Conservation (phyloP, 2,797 vertebrate species). For the Pseudopleuronectes americanus region DNA sequence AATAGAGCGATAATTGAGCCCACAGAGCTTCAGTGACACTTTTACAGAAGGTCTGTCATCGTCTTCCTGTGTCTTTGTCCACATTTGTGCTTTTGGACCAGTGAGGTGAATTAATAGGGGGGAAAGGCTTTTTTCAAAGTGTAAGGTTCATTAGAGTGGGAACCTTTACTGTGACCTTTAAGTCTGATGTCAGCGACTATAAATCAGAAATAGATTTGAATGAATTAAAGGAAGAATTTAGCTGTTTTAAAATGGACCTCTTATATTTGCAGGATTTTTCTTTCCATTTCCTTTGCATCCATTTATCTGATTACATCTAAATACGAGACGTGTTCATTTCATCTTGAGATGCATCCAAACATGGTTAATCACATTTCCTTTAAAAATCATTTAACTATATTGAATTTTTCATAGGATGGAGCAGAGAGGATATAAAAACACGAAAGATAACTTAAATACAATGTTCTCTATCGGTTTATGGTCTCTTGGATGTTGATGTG, state of each 20-base stretch:
- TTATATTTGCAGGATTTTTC: not conserved
- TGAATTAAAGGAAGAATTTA: not conserved
- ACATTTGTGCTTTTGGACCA: slow-evolving; percentile 22
- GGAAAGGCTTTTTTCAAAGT: slow-evolving; percentile 7
- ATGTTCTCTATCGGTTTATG: too few relatives aligned
- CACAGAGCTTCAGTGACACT: slow-evolving; percentile 38
- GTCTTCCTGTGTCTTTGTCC: slow-evolving; percentile 36
- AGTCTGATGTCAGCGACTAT: not conserved
- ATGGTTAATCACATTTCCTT: not conserved
- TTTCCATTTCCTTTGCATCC: not conserved
- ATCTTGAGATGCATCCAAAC: not conserved
- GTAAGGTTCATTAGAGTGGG: slow-evolving; percentile 46
- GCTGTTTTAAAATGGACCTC: not conserved
- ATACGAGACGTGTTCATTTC: not conserved
- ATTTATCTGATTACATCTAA: not conserved
- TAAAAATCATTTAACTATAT: slow-evolving; percentile 4
- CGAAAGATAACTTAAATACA: too few relatives aligned
- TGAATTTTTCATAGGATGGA: too few relatives aligned
- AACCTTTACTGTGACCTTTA: slow-evolving; percentile 49
- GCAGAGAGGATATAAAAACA: too few relatives aligned
- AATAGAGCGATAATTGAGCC: slow-evolving; percentile 68
- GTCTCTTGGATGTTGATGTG: too few relatives aligned
- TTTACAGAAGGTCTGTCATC: slow-evolving; percentile 47
- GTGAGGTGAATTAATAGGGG: slow-evolving; percentile 33
- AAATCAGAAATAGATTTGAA: slow-evolving; percentile 10